Conservation (phyloP, 2,113 vertebrate genomes). For the Muntiacus reevesi region DNA sequence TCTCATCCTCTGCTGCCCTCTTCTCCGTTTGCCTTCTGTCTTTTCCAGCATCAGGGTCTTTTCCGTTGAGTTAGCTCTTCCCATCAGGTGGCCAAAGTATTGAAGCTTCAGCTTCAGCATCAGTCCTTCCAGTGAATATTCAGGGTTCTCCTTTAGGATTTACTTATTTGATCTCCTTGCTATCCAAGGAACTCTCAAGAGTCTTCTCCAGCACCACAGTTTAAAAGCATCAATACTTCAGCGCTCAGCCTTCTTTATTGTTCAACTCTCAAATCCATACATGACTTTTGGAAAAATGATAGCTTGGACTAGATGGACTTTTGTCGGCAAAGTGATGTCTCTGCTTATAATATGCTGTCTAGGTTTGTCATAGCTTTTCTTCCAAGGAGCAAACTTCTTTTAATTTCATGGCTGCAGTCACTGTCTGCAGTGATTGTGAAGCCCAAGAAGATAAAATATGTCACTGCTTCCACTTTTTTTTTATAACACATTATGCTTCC, state of each 20-base stretch:
- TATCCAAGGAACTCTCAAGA: neutral
- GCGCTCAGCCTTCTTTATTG: neutral
- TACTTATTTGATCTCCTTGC: neutral
- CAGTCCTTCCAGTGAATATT: neutral
- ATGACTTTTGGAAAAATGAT: neutral
- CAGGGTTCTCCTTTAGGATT: neutral
- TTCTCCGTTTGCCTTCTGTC: neutral
- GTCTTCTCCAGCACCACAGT: neutral
- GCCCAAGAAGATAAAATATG: neutral
- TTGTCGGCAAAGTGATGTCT: neutral
- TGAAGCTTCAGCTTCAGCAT: neutral
- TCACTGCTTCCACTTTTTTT: neutral
- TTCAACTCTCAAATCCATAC: neutral
- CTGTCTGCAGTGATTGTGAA: neutral
- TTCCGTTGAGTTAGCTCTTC: neutral
- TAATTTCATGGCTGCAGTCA: neutral
- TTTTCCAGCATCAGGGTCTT: neutral
- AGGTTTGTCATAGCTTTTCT: neutral
- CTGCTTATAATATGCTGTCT: neutral
- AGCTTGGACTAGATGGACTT: neutral
- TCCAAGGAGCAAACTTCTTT: neutral
- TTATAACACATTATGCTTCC: neutral
- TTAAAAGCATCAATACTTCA: neutral
- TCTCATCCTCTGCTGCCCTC: neutral
- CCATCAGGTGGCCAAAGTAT: neutral